Conservation (phyloP, 2,888 invertebrate species). For the Tigriopus californicus region DNA sequence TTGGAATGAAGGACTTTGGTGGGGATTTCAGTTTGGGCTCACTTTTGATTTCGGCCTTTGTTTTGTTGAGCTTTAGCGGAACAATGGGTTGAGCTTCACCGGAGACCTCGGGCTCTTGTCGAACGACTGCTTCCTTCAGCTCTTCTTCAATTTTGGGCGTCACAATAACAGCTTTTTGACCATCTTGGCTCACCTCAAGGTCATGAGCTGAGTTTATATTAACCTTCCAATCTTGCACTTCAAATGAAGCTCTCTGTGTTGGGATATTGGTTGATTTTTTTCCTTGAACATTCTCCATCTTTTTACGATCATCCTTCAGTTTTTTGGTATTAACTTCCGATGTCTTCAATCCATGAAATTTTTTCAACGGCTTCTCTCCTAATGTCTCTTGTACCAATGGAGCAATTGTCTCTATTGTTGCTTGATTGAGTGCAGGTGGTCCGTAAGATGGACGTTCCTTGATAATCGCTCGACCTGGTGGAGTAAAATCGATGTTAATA, state of each 20-base stretch:
- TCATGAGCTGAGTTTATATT: slow-evolving; percentile 9
- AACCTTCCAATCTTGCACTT: slow-evolving; percentile 13
- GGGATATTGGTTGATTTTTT: not conserved
- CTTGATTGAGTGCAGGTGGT: too few relatives aligned
- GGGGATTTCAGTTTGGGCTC: too few relatives aligned
- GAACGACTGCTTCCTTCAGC: too few relatives aligned
- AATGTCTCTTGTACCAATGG: not conserved
- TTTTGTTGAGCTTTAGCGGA: not conserved
- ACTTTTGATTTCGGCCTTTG: not conserved
- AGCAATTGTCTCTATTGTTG: not conserved
- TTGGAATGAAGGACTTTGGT: too few relatives aligned
- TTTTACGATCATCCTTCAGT: not conserved
- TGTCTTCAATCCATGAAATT: too few relatives aligned
- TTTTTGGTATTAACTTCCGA: too few relatives aligned
- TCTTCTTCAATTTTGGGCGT: not conserved
- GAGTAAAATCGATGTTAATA: too few relatives aligned
- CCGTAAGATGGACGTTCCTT: too few relatives aligned
- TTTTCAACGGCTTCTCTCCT: not conserved
- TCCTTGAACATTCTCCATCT: not conserved
- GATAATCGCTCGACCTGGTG: too few relatives aligned
- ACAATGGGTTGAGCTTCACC: not conserved
- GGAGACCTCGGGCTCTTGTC: too few relatives aligned
- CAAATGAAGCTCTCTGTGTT: not conserved
- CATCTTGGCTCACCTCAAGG: not conserved
- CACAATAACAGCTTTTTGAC: not conserved